Evolutionary conservation across 2,113 vertebrate species (phyloP).

Genomic region (Lophotis ruficrista): DNA sequence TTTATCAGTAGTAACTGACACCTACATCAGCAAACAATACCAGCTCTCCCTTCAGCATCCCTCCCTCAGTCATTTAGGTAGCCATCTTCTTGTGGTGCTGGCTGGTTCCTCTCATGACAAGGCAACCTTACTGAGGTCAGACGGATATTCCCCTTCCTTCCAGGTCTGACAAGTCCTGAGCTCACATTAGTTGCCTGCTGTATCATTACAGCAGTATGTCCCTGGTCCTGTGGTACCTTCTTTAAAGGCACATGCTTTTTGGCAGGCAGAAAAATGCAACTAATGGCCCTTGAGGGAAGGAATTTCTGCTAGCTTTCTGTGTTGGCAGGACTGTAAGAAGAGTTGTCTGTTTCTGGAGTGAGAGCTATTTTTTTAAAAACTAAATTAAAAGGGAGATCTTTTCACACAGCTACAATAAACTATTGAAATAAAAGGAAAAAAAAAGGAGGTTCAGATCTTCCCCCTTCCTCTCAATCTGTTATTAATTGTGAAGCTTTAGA

Average conservation of each 20-base stretch:
- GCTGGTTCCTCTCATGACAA: background rate
- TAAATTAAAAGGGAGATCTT: background rate
- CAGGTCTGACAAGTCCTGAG: accelerated
- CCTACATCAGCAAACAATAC: background rate
- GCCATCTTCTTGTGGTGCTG: background rate
- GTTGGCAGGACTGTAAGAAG: background rate
- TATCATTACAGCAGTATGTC: background rate
- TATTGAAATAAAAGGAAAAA: background rate
- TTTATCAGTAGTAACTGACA: background rate
- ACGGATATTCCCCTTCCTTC: background rate
- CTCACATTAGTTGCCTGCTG: accelerated
- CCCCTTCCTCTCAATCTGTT: background rate
- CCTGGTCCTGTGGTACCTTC: background rate
- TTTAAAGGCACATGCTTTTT: background rate
- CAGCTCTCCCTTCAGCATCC: background rate
- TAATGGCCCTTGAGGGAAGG: background rate
- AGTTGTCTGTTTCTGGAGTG: background rate
- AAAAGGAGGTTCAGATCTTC: background rate
- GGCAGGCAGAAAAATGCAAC: background rate
- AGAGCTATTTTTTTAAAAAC: background rate
- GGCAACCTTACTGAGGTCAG: background rate
- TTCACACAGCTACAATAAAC: background rate
- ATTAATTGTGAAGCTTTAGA: background rate
- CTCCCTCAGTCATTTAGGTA: background rate
- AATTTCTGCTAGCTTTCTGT: background rate